These are phyloP conservation scores for Phoxinus phoxinus DNA, from an alignment of 2,113 vertebrate species.

Conservation along the genomic window DNA sequence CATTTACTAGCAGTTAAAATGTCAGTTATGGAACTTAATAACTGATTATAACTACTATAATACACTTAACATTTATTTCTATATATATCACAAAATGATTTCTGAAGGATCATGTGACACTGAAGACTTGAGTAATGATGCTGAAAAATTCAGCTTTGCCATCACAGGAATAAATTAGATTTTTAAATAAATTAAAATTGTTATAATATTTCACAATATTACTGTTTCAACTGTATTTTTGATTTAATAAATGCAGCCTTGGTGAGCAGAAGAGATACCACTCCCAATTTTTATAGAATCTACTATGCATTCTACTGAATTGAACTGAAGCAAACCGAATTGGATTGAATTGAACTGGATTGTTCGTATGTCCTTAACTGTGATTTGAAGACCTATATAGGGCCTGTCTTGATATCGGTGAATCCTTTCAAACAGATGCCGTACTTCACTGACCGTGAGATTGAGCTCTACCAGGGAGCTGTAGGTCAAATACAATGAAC, in stretches of 20 bases:
- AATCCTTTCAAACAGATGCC: slow-evolving; percentile 99
- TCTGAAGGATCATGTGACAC: not conserved
- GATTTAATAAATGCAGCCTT: too few relatives aligned
- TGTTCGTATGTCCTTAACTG: slow-evolving; percentile 62
- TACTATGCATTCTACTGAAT: not conserved
- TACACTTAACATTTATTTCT: too few relatives aligned
- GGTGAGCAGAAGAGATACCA: too few relatives aligned
- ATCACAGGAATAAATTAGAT: not conserved
- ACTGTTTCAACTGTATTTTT: not conserved
- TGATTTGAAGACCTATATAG: slow-evolving; percentile 89
- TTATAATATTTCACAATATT: not conserved
- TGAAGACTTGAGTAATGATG: not conserved
- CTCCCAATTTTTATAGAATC: too few relatives aligned
- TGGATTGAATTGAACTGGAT: not conserved
- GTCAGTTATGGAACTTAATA: too few relatives aligned
- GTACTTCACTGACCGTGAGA: slow-evolving; percentile 92
- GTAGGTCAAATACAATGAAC: slow-evolving; percentile 76
- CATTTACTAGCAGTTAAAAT: not conserved
- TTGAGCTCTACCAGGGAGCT: slow-evolving; percentile 95
- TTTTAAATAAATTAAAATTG: not conserved
- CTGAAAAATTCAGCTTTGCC: not conserved
- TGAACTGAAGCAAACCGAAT: not conserved
- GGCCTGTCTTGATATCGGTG: slow-evolving; percentile 92
- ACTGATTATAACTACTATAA: too few relatives aligned
- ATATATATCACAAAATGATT: not conserved